A percentile compares a stretch with the other conserved stretches of the same genome.
phyloP scores from a whole-genome alignment of 2,113 vertebrate species.

The Ceuthmochares aereus region DNA sequence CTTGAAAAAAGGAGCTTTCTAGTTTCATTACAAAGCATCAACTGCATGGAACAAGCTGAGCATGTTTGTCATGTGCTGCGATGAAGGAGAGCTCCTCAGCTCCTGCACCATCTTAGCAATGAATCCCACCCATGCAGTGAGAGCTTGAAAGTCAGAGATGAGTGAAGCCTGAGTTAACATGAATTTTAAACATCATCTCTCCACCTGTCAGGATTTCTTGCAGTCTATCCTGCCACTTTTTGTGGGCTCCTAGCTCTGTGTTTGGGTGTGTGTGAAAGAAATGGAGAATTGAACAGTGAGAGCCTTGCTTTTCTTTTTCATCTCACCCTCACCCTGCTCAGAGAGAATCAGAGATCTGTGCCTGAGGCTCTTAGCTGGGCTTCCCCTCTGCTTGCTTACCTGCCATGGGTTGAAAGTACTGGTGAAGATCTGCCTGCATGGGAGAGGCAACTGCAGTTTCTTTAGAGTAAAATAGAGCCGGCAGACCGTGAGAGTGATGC shows the following conservation, averaged over 20 bases:
- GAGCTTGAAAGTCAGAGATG: neutral
- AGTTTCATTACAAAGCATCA: neutral
- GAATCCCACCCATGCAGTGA: neutral
- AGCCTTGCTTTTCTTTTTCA: neutral
- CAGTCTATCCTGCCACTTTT: neutral
- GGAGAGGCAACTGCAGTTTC: neutral
- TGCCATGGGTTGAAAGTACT: neutral
- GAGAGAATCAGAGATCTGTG: neutral
- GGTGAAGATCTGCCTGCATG: neutral
- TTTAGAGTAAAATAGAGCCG: neutral
- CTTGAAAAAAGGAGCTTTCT: neutral
- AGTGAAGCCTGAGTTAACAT: neutral
- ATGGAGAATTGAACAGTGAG: neutral
- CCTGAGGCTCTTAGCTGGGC: neutral
- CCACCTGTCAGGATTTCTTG: neutral
- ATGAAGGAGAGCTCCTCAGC: neutral
- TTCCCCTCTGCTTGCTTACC: neutral
- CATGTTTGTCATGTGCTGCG: neutral
- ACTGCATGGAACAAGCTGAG: neutral
- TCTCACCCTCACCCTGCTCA: neutral
- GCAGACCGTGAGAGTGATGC: neutral
- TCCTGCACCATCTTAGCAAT: accelerated
- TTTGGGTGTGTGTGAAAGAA: neutral
- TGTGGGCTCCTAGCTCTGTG: neutral
- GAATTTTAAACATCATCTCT: neutral